Evolutionary conservation across 2,888 invertebrate species (phyloP).

Genomic region (Ariolimax columbianus): DNA sequence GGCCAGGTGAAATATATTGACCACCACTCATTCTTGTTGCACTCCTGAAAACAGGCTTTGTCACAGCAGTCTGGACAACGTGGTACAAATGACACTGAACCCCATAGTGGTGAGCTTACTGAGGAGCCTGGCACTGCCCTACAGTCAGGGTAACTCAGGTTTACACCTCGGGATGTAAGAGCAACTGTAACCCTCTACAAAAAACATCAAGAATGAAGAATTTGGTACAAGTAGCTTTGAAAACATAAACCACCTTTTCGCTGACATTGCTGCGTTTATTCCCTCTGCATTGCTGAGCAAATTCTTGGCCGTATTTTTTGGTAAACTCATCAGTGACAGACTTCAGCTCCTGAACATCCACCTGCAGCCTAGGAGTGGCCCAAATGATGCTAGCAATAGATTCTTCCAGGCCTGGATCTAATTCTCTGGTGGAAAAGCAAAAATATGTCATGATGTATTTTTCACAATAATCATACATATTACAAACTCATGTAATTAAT

Average conservation of each 20-base stretch:
- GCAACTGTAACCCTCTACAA: too few relatives aligned
- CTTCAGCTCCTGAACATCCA: slow-evolving; percentile 84
- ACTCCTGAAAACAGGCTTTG: too few relatives aligned
- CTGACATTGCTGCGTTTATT: slow-evolving; percentile 90
- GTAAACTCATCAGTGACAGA: slow-evolving; percentile 92
- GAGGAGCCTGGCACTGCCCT: too few relatives aligned
- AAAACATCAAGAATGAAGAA: too few relatives aligned
- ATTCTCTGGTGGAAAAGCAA: slow-evolving; percentile 79
- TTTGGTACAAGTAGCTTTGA: too few relatives aligned
- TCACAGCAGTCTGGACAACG: too few relatives aligned
- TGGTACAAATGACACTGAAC: too few relatives aligned
- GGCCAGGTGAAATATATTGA: too few relatives aligned
- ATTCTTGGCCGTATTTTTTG: slow-evolving; percentile 95
- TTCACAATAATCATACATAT: background rate
- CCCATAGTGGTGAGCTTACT: too few relatives aligned
- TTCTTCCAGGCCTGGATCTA: slow-evolving; percentile 97
- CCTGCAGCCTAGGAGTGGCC: slow-evolving; percentile 92
- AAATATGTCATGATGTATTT: background rate
- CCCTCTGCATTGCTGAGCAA: slow-evolving; percentile 88
- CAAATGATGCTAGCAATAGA: slow-evolving; percentile 97
- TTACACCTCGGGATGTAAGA: too few relatives aligned
- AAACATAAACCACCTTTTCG: slow-evolving; percentile 86
- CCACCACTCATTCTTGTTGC: too few relatives aligned
- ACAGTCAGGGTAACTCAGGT: too few relatives aligned
- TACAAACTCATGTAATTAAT: background rate